phyloP scores from a whole-genome alignment of 2,888 invertebrate genomes.

The Andrena bicolor region DNA sequence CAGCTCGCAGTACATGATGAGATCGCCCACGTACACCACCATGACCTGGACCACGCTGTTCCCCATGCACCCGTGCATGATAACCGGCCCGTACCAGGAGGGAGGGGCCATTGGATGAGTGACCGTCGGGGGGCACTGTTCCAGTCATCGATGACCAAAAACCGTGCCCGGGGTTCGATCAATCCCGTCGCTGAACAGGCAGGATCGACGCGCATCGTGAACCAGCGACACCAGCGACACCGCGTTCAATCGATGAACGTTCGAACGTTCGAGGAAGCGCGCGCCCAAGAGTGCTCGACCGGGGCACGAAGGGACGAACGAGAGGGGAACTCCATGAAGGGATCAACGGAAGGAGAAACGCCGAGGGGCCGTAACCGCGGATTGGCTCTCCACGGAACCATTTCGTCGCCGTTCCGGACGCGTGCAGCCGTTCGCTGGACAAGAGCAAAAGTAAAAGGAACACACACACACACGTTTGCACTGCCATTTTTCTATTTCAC shows the following conservation, averaged over 20 bases:
- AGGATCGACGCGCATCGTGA: conserved; percentile 3
- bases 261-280: neutral
- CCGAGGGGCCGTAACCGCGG: conserved; percentile 23
- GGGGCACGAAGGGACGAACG: neutral
- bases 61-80: conserved; percentile 95
- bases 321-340: neutral
- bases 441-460: conserved; percentile 38
- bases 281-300: neutral
- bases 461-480: conserved; percentile 66
- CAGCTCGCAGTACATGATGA: conserved; percentile 83
- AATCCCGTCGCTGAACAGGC: conserved; percentile 35
- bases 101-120: conserved; percentile 85
- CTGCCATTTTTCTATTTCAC: conserved; percentile 79
- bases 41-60: conserved; percentile 94
- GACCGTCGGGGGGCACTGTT: conserved; percentile 62
- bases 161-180: conserved; percentile 54
- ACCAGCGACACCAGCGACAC: neutral
- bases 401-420: conserved; percentile 48
- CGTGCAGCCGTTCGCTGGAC: conserved; percentile 56
- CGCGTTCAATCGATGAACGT: neutral
- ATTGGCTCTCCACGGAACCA: conserved; percentile 38
- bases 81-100: conserved; percentile 94
- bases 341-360: neutral
- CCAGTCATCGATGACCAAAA: conserved; percentile 72
- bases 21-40: conserved; percentile 91